Evolutionary conservation across 2,888 invertebrate species (phyloP), one percentile per base, ranked within the genome.

Genomic region (Timandra comae): DNA sequence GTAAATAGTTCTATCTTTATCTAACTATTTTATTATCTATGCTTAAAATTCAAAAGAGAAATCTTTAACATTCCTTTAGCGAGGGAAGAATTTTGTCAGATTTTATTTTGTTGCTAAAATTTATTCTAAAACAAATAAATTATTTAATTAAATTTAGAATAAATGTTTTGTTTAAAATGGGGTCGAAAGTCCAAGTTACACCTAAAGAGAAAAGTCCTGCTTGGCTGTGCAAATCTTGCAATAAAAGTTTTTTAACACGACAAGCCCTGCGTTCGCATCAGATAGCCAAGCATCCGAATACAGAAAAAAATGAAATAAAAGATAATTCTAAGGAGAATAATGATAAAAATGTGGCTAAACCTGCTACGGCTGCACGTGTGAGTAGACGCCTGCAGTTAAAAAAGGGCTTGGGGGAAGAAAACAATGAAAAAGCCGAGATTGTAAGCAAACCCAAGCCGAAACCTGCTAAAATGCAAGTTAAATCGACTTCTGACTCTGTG

Each of bases 191-290:
- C 29, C 54, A 68, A 11, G 54, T 52, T 7, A 65, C 46, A 32
- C 29, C 60, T 25, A 67, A 65, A 43, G 47, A 56, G 2, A 56
- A 63, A 21, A 63, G 56, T 7, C 46, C 52, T 1, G 39, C 50
- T 2, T 51, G 49, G 4, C 69, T 64, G 44, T 80, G 80, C 23
- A 59, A 69, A 11, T 30, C 59, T 13, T 80, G 80, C 31, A 52
- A 61, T 0, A 54, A 64, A 13, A 60, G 59, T 39, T 62, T 77
- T 29, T 44, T 56, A 1, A 69, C 52, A 16, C 28, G 46, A 0
- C 48, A 57, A 24, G 68, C 67, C 0, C 35, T 75, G 7, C 58
- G 53, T 10, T 43, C 63, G 0, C 80, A 80, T 38, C 56, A 58
- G 28, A 55, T 32, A 39, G 61, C 30, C 61, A 27, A 42, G 19